phyloP scores from a whole-genome alignment of 2,888 invertebrate genomes.

The Apamea monoglypha region DNA sequence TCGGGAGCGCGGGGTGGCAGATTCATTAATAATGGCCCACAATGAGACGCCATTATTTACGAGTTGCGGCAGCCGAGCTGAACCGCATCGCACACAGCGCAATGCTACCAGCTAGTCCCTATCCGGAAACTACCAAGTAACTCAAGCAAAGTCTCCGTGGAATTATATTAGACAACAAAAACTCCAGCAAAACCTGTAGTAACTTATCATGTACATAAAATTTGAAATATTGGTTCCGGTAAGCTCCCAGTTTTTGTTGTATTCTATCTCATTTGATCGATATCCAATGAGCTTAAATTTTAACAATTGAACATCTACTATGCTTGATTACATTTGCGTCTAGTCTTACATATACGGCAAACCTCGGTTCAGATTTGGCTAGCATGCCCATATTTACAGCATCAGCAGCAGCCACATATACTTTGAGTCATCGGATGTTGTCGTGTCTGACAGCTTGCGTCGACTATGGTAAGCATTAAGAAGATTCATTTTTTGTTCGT shows the following conservation, averaged over 20 bases:
- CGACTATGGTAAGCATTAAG: constrained; percentile 18
- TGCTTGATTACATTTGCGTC: constrained; percentile 74
- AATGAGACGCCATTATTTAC: constrained; percentile 90
- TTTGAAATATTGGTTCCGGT: constrained; percentile 39
- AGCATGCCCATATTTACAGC: constrained; percentile 58
- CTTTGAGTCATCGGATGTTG: constrained; percentile 41
- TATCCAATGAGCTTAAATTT: constrained; percentile 79
- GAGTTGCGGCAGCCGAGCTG: constrained; percentile 84
- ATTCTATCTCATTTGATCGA: constrained; percentile 68
- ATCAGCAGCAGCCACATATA: constrained; percentile 19
- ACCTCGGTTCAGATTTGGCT: constrained; percentile 67
- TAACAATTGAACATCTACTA: constrained; percentile 76
- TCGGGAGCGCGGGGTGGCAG: constrained; percentile 81
- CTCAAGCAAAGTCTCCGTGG: constrained; percentile 51
- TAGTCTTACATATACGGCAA: constrained; percentile 74
- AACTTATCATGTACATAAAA: constrained; percentile 41
- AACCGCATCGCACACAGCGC: constrained; percentile 80
- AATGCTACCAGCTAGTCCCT: constrained; percentile 70
- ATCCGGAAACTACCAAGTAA: constrained; percentile 61
- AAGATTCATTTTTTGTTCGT: constrained; percentile 36
- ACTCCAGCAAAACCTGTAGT: constrained; percentile 38
- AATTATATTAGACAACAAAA: constrained; percentile 47
- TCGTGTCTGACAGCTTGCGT: constrained; percentile 57
- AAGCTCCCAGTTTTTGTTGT: constrained; percentile 63
- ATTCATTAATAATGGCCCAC: constrained; percentile 90